phyloP scores from a whole-genome alignment of 53 echinoderm and acorn worm species.

The Pentamera pediparva region DNA sequence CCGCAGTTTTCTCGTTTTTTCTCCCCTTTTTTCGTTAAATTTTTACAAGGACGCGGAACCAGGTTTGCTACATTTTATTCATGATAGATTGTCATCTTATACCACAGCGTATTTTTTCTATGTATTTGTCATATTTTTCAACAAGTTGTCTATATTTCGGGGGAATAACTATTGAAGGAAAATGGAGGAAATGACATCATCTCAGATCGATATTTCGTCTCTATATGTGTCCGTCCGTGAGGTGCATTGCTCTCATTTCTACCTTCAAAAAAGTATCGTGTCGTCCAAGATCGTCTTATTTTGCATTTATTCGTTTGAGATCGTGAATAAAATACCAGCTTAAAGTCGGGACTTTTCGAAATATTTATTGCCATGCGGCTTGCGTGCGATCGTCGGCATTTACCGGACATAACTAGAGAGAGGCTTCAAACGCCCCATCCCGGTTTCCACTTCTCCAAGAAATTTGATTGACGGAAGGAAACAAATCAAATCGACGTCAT shows the following conservation, averaged over 20 bases:
- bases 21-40: not conserved
- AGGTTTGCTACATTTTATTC: not conserved
- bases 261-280: not conserved
- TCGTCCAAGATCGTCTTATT: not conserved
- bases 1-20: not conserved
- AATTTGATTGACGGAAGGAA: not conserved
- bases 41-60: conserved; percentile 5
- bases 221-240: not conserved
- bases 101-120: conserved; percentile 14
- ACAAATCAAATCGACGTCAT: not conserved
- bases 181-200: conserved; percentile 9
- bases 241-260: not conserved
- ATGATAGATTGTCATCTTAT: conserved; percentile 22
- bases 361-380: too few species aligned
- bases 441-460: not conserved
- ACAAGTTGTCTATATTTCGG: not conserved
- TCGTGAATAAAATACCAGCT: conserved; percentile 37
- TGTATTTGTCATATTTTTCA: conserved; percentile 15
- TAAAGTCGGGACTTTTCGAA: too few species aligned
- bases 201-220: not conserved
- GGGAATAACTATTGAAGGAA: conserved; percentile 27
- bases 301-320: conserved; percentile 33
- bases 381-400: too few species aligned
- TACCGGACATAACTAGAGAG: not conserved
- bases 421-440: conserved; percentile 19